Evolutionary conservation across 1,140 invertebrate genomes (phyloP), one percentile per base, ranked within the genome.

Genomic region (Neodiprion fabricii): DNA sequence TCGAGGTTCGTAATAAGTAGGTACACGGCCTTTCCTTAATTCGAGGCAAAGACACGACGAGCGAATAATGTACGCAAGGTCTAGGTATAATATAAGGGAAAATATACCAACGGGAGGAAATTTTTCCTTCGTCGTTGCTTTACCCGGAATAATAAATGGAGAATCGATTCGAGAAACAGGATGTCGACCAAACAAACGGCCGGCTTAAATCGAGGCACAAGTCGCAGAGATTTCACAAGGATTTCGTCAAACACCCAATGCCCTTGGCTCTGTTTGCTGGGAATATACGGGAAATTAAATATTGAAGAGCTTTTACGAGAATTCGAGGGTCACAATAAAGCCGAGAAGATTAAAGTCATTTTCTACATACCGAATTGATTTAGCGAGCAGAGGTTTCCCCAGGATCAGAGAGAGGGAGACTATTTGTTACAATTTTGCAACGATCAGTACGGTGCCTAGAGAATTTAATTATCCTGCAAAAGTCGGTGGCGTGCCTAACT

Each of bases 121-220:
- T 61, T 61, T 12, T 61, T 61, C n/a, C 53, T 9, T 17, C 53
- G 53, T 4, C 53, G 9, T 61, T 12, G 5, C n/a, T 61, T 61
- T 9, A 12, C 0, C n/a, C 11, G 53, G 53, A 61, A 61, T 61
- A 61, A 9, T 61, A 61, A 9, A 61, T 9, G 11, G n/a, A 61
- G 53, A 61, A 61, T 61, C 53, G 53, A 61, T 61, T 61, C 53
- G 53, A 61, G 3, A 61, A 61, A 61, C 53, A 61, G n/a, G 53
- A 61, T 61, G n/a, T 61, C n/a, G 53, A 9, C 53, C n/a, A 61
- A 61, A 61, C 53, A 61, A 61, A 61, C 53, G 11, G 0, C 53
- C n/a, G 53, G 53, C 11, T 40, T 40, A 40, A 40, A 3, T 40
- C 28, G 28, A 40, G 53, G 53, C 3, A 7, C 11, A 61, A 61